These are phyloP conservation scores for Acrossocheilus fasciatus DNA, from an alignment of 2,797 vertebrate species.

Conservation along the genomic window DNA sequence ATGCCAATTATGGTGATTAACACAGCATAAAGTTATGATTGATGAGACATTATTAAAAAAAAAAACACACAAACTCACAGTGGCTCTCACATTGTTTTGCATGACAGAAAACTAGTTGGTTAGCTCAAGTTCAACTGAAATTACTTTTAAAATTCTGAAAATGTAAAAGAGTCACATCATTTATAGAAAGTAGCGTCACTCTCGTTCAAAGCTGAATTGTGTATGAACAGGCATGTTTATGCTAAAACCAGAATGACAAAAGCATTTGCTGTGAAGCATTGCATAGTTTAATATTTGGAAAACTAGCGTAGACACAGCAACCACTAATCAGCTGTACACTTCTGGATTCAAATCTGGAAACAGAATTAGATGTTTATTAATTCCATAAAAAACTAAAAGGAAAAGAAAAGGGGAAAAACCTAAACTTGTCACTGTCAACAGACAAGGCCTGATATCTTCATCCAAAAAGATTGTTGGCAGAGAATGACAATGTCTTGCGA, in stretches of 20 bases:
- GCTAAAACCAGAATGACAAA: background rate
- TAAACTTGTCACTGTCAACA: conserved; percentile 75
- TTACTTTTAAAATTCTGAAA: background rate
- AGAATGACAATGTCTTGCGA: conserved; percentile 76
- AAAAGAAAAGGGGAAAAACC: background rate
- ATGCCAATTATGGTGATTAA: background rate
- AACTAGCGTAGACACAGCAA: background rate
- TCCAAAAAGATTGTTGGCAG: conserved; percentile 77
- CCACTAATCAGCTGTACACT: background rate
- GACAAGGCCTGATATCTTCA: conserved; percentile 78
- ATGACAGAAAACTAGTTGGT: background rate
- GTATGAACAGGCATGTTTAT: background rate
- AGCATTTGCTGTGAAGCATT: background rate
- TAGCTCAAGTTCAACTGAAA: background rate
- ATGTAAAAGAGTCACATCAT: background rate
- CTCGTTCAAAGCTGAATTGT: background rate
- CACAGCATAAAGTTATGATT: background rate
- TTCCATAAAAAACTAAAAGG: background rate
- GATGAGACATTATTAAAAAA: background rate
- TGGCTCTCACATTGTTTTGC: background rate
- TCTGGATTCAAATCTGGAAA: background rate
- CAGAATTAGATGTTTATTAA: background rate
- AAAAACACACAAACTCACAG: background rate
- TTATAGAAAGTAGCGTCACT: background rate
- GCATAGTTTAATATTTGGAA: background rate